Conservation (phyloP, 2,113 vertebrate genomes). For the Redunca redunca region DNA sequence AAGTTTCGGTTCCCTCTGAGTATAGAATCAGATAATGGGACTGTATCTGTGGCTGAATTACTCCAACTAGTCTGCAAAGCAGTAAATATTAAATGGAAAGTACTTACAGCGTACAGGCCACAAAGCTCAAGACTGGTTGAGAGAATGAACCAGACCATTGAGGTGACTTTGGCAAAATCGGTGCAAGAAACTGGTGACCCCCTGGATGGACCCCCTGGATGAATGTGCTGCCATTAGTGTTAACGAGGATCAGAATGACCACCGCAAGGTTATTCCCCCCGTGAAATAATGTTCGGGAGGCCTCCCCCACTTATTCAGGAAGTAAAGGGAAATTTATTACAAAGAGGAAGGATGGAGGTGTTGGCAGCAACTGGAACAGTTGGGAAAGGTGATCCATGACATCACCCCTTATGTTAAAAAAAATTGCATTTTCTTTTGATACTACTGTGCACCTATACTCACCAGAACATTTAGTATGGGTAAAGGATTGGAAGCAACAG, state of each 20-base stretch:
- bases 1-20: not conserved
- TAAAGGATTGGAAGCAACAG: not conserved
- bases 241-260: not conserved
- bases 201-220: not conserved
- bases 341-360: not conserved
- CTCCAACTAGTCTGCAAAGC: not conserved
- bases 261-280: rapidly evolving
- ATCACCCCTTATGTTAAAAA: not conserved
- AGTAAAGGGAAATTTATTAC: not conserved
- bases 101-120: not conserved
- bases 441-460: not conserved
- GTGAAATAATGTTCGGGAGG: not conserved
- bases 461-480: rapidly evolving
- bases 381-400: not conserved
- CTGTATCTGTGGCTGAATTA: not conserved
- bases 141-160: not conserved
- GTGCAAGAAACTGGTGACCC: not conserved
- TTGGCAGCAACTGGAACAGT: not conserved
- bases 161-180: not conserved
- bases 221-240: not conserved
- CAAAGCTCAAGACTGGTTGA: not conserved
- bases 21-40: not conserved
- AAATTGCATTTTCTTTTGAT: not conserved
- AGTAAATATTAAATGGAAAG: not conserved
- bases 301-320: not conserved